Percentiles rank a stretch among this genome's conserved stretches.
Evolutionary conservation across 2,797 vertebrate genomes (phyloP).

Genomic region (Pempheris klunzingeri): DNA sequence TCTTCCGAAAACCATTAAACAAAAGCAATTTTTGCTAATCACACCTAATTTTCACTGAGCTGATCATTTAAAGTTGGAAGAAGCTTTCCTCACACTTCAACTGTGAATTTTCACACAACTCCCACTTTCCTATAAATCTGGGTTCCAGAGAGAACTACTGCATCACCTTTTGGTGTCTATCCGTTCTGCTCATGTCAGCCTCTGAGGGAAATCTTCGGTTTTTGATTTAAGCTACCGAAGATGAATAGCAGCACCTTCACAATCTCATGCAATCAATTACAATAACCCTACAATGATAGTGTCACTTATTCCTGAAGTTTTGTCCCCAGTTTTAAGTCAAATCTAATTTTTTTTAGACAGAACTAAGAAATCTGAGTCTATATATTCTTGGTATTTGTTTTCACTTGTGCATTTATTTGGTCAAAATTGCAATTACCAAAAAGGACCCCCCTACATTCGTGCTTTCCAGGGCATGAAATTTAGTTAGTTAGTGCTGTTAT

Average conservation of each 20-base stretch:
- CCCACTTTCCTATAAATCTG: conserved; percentile 20
- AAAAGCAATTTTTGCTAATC: neutral
- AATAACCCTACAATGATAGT: too few relatives aligned
- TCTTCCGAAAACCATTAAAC: conserved; percentile 9
- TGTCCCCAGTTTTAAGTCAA: neutral
- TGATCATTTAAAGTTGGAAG: neutral
- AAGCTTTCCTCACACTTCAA: conserved; percentile 13
- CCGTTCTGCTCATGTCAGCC: neutral
- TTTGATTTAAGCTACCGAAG: neutral
- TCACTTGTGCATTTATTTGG: neutral
- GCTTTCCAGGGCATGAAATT: neutral
- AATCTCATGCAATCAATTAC: neutral
- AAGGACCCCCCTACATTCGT: neutral
- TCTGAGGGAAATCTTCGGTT: neutral
- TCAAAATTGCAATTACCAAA: neutral
- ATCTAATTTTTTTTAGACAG: neutral
- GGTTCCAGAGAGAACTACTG: neutral
- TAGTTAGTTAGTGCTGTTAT: neutral
- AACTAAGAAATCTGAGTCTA: neutral
- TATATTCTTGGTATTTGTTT: neutral
- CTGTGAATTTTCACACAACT: conserved; percentile 24
- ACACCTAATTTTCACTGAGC: neutral
- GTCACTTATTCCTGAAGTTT: neutral
- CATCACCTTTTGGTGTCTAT: conserved; percentile 8
- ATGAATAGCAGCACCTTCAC: neutral